Evolutionary conservation across 1,140 invertebrate genomes (phyloP), one percentile per base, ranked within the genome.

Genomic region (Sycobia sp.): DNA sequence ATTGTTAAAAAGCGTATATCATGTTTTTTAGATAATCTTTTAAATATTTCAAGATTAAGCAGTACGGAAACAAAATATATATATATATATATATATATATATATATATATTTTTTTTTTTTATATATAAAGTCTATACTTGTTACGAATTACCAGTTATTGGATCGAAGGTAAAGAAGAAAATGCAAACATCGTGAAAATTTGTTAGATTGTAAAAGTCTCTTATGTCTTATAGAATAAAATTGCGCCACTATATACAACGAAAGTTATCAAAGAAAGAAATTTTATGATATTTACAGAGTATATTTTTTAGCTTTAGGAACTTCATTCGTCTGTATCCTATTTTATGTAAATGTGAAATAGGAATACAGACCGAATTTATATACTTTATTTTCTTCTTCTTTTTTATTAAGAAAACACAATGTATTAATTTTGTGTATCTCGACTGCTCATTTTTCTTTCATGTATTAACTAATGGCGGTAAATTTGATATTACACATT

Each of bases 91-190:
- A 69, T 67, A 72, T n/a, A n/a, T n/a, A n/a, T n/a, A 65, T 66
- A 16, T 54, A 57, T 58, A 14, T 49, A 62, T 68, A 66, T 55
- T 63, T 68, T 67, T 75, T 74, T 75, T 75, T 76, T 70, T 49
- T 74, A 76, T 76, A 71, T 74, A 70, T 69, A 77, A 78, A 79
- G 75, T 80, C 74, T 80, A 79, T 79, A 76, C 68, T 72, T 77
- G 77, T 79, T 78, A 74, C 71, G 66, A 71, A 75, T 78, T 74
- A 67, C 44, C 69, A 76, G 73, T 73, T 75, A 73, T 68, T 62
- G 62, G 57, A 50, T 62, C 16, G 39, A 38, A 39, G 14, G 18
- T 41, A 56, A 56, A 50, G 44, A 62, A 55, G 27, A 36, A 55
- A 54, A 47, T n/a, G 34, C 55, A 49, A 44, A 55, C 5, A 55